These are phyloP conservation scores for Andrena camellia DNA, from an alignment of 2,888 invertebrate genomes.

Conservation along the genomic window DNA sequence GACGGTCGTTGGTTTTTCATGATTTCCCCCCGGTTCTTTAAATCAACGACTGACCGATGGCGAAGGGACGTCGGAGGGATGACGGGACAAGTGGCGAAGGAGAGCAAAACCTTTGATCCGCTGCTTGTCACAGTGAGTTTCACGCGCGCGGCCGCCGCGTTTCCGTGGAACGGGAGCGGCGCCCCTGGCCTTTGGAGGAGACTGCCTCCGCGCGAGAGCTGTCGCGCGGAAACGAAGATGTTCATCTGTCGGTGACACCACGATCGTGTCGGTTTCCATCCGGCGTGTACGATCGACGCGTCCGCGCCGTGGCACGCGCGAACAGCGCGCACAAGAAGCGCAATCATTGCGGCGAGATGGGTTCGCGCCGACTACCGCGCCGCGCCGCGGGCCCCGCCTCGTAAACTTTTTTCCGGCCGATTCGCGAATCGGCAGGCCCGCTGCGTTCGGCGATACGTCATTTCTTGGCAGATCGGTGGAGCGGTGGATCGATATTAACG, in stretches of 20 bases:
- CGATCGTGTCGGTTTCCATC: constrained; percentile 33
- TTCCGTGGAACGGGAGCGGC: constrained; percentile 28
- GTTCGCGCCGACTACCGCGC: constrained; percentile 38
- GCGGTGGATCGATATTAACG: constrained; percentile 70
- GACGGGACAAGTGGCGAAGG: neutral
- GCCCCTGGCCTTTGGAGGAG: constrained; percentile 20
- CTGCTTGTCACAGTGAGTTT: constrained; percentile 14
- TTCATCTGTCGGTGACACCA: constrained; percentile 23
- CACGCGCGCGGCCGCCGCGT: constrained; percentile 4
- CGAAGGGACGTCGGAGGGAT: neutral
- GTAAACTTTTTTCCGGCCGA: constrained; percentile 67
- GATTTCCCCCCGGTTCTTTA: too few species aligned
- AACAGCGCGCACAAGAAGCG: constrained; percentile 55
- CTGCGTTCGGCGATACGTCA: constrained; percentile 72
- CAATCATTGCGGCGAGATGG: constrained; percentile 49
- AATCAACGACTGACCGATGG: neutral
- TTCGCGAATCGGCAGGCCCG: constrained; percentile 70
- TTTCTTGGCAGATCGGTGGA: constrained; percentile 71
- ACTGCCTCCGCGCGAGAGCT: constrained; percentile 4
- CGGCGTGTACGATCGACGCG: constrained; percentile 22
- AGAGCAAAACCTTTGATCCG: constrained; percentile 49
- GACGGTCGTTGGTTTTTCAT: neutral
- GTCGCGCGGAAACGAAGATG: constrained; percentile 40
- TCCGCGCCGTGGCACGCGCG: constrained; percentile 57
- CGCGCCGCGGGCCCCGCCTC: constrained; percentile 54